These are phyloP conservation scores for Heliconius melpomene DNA, from an alignment of 1,140 invertebrate species.

Conservation along the genomic window DNA sequence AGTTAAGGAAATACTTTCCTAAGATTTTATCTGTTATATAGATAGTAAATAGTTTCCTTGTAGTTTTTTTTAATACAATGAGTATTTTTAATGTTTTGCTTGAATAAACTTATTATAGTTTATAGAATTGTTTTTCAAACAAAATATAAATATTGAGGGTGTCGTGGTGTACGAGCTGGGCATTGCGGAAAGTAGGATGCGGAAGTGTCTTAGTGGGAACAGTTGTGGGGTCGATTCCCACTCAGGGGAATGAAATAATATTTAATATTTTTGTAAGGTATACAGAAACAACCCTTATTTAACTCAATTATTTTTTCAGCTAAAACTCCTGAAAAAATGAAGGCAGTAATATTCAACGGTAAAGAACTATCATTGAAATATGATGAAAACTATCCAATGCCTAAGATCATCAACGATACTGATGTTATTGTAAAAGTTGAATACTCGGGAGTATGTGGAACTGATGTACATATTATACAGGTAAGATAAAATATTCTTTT, in stretches of 20 bases:
- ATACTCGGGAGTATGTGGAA: slow-evolving; percentile 56
- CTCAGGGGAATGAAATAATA: background rate
- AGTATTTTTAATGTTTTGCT: no score
- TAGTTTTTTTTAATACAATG: no score
- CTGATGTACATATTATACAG: slow-evolving; percentile 89
- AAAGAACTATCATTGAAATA: slow-evolving; percentile 74
- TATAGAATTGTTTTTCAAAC: background rate
- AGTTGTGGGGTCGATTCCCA: background rate
- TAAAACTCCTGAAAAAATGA: slow-evolving; percentile 73
- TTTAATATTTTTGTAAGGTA: background rate
- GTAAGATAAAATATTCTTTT: slow-evolving; percentile 59
- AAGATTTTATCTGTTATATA: no score
- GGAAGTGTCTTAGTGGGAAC: background rate
- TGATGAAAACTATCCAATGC: slow-evolving; percentile 74
- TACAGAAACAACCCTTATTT: no score
- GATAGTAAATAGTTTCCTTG: no score
- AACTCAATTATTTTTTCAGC: slow-evolving; percentile 1
- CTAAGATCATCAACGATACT: slow-evolving; percentile 74
- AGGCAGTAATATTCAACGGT: slow-evolving; percentile 83
- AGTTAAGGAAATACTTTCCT: no score
- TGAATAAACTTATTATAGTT: no score
- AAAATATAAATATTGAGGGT: background rate
- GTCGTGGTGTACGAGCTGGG: no score
- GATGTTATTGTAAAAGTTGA: slow-evolving; percentile 85
- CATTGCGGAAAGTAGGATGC: no score